A percentile compares a stretch with the other conserved stretches of the same genome.
Evolutionary conservation across 2,113 vertebrate genomes (phyloP).

Genomic region (Podarcis cretensis): DNA sequence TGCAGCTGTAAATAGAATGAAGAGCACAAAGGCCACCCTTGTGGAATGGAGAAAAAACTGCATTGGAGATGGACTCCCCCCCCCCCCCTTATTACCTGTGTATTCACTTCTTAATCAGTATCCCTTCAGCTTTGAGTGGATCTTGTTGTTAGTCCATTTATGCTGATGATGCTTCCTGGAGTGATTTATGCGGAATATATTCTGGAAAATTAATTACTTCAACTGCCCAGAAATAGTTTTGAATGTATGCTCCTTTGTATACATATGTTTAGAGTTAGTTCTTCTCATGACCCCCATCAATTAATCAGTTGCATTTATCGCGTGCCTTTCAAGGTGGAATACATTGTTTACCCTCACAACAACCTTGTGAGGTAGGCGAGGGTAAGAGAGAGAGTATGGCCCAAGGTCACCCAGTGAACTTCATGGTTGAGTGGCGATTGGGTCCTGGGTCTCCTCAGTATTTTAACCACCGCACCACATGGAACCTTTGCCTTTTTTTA

Average conservation of each 20-base stretch:
- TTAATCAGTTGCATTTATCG: slow-evolving; percentile 71
- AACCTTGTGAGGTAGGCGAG: no score
- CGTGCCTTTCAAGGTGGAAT: slow-evolving; percentile 38
- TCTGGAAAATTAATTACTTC: slow-evolving; percentile 63
- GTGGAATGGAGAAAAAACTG: not conserved
- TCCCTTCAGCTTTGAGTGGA: not conserved
- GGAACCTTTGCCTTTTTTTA: no score
- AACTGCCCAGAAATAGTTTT: slow-evolving; percentile 66
- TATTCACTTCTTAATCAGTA: not conserved
- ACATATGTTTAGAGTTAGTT: slow-evolving; percentile 71
- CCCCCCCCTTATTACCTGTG: not conserved
- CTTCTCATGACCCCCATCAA: slow-evolving; percentile 53
- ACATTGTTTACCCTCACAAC: no score
- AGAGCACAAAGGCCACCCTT: not conserved
- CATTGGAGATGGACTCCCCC: not conserved
- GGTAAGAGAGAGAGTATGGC: no score
- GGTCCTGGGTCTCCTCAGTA: no score
- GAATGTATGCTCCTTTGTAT: slow-evolving; percentile 64
- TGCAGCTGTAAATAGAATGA: not conserved
- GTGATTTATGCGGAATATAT: not conserved
- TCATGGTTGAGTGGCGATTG: no score
- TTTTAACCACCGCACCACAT: no score
- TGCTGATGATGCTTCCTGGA: slow-evolving; percentile 51
- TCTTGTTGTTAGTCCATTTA: not conserved
- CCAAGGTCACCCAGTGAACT: no score